Conservation (phyloP, 2,113 vertebrate species). For the Anhinga rufa region DNA sequence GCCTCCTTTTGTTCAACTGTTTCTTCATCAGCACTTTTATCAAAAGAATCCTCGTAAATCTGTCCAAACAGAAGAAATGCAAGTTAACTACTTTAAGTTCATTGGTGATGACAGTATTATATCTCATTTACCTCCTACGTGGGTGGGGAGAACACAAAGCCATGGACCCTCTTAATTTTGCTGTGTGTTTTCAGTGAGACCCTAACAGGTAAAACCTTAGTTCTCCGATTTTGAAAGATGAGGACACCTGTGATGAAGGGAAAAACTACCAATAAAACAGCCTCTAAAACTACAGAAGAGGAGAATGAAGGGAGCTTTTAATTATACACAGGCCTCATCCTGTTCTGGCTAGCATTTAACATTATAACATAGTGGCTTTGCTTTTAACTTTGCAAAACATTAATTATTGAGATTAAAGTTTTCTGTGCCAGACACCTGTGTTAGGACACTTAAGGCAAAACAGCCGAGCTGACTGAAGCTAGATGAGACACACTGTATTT, state of each 20-base stretch:
- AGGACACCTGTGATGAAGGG: not conserved
- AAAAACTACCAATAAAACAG: not conserved
- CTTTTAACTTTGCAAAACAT: not conserved
- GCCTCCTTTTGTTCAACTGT: constrained; percentile 6
- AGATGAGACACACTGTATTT: not conserved
- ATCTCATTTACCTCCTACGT: not conserved
- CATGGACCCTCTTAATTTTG: not conserved
- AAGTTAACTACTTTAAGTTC: not conserved
- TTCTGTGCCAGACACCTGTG: not conserved
- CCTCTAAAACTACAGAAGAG: not conserved
- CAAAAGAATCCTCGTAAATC: constrained; percentile 42
- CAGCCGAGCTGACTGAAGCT: not conserved
- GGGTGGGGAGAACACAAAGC: not conserved
- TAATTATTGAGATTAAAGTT: not conserved
- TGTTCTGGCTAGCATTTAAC: not conserved
- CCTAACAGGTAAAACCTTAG: not conserved
- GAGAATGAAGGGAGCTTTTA: not conserved
- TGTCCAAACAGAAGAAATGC: constrained; percentile 10
- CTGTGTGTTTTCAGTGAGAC: not conserved
- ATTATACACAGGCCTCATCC: not conserved
- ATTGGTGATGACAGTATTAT: not conserved
- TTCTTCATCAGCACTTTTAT: constrained; percentile 27
- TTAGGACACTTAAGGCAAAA: not conserved
- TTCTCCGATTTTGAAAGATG: not conserved
- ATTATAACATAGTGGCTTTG: not conserved